phyloP scores from a whole-genome alignment of 1,140 invertebrate genomes.

The Apis dorsata region DNA sequence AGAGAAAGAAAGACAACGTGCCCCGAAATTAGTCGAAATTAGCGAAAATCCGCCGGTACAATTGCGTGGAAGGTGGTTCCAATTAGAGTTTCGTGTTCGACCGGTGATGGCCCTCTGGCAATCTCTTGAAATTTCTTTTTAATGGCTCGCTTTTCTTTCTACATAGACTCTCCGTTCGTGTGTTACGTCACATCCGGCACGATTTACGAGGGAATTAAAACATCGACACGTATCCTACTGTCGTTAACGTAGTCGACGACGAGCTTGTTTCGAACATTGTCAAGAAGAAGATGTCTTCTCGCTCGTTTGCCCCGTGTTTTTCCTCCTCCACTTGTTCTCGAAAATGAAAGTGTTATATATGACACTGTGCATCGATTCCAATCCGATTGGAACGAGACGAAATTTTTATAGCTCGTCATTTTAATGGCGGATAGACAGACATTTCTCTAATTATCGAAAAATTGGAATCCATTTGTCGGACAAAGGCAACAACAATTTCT shows the following conservation, averaged over 20 bases:
- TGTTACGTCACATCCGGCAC: constrained; percentile 69
- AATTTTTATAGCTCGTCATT: too few relatives aligned
- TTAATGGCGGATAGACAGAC: too few relatives aligned
- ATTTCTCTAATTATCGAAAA: too few relatives aligned
- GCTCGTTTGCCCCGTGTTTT: background rate
- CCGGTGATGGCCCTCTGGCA: constrained; percentile 48
- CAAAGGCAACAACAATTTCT: too few relatives aligned
- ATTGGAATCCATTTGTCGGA: too few relatives aligned
- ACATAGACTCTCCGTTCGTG: constrained; percentile 46
- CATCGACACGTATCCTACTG: background rate
- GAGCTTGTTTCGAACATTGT: too few relatives aligned
- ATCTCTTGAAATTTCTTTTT: constrained; percentile 77
- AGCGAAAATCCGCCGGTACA: constrained; percentile 70
- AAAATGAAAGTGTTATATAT: too few relatives aligned
- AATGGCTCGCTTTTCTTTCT: constrained; percentile 64
- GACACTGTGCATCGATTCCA: too few relatives aligned
- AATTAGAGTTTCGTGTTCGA: constrained; percentile 66
- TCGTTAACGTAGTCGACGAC: constrained; percentile 12
- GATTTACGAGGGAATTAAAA: constrained; percentile 53
- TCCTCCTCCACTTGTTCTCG: background rate
- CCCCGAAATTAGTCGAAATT: constrained; percentile 71
- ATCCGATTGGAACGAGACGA: too few relatives aligned
- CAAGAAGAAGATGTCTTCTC: background rate
- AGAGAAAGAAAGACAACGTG: constrained; percentile 71
- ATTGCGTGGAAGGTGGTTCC: constrained; percentile 57